phyloP scores from a whole-genome alignment of 2,113 vertebrate genomes.

The Asarcornis scutulata region DNA sequence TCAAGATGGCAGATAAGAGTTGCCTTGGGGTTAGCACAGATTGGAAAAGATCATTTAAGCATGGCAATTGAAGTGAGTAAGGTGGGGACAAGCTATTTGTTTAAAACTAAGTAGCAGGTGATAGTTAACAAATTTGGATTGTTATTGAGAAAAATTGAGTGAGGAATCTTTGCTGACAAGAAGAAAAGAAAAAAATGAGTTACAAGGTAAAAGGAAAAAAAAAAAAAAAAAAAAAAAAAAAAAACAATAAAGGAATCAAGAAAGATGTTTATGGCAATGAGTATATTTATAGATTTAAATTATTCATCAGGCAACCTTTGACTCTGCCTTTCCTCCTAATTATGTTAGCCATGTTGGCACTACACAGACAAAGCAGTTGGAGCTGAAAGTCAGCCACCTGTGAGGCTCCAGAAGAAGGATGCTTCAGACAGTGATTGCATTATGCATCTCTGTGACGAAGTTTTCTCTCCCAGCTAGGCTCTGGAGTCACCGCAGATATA shows the following conservation, averaged over 20 bases:
- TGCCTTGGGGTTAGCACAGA: background rate
- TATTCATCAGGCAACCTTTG: background rate
- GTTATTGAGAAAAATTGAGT: slow-evolving; percentile 30
- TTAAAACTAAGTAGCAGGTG: slow-evolving; percentile 32
- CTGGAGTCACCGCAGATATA: accelerated
- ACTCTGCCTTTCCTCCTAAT: background rate
- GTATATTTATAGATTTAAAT: background rate
- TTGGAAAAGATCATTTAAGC: slow-evolving; percentile 10
- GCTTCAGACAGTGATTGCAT: background rate
- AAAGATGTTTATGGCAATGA: background rate
- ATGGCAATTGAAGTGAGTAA: slow-evolving; percentile 7
- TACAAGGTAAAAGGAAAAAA: background rate
- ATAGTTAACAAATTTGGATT: slow-evolving; percentile 13
- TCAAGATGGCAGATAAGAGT: slow-evolving; percentile 1
- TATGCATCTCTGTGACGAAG: background rate
- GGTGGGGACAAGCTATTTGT: background rate
- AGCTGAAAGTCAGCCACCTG: background rate
- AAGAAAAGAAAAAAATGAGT: background rate
- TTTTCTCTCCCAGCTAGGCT: background rate
- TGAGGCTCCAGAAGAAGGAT: background rate
- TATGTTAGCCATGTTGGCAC: background rate
- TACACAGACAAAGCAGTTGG: background rate
- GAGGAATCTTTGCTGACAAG: background rate
- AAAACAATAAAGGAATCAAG: background rate
- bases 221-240: background rate